phyloP scores from a whole-genome alignment of 2,888 invertebrate species.

The Leucophora obtusa region DNA sequence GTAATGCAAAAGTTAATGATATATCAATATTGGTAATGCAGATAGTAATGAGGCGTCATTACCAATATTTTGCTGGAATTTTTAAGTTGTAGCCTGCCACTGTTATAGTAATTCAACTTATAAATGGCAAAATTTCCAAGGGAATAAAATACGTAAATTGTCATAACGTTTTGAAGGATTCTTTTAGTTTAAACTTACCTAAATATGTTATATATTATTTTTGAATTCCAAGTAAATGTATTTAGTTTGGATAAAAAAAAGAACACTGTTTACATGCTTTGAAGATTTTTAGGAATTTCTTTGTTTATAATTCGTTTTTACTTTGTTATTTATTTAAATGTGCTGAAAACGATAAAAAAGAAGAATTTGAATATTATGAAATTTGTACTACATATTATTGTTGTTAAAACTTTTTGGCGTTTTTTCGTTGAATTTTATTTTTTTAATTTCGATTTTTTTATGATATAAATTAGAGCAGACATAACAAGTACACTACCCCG shows the following conservation, averaged over 20 bases:
- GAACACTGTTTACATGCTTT: background rate
- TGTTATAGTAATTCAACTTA: background rate
- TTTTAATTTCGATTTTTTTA: slow-evolving; percentile 11
- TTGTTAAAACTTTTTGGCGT: background rate
- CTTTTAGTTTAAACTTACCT: background rate
- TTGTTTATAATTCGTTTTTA: slow-evolving; percentile 10
- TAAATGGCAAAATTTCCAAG: background rate
- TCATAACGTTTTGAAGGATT: background rate
- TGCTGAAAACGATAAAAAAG: slow-evolving; percentile 27
- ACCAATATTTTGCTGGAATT: too few relatives aligned
- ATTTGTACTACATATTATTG: slow-evolving; percentile 20
- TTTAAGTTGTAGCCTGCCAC: background rate
- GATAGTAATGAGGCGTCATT: too few relatives aligned
- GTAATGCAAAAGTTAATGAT: too few relatives aligned
- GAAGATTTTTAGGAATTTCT: slow-evolving; percentile 12
- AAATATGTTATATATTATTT: slow-evolving; percentile 1
- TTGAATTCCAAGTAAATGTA: background rate
- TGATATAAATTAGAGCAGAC: slow-evolving; percentile 43
- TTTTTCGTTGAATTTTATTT: background rate
- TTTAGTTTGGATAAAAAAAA: background rate
- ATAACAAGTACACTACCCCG: slow-evolving; percentile 1
- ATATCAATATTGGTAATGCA: too few relatives aligned
- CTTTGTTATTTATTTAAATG: slow-evolving; percentile 4
- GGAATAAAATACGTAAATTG: background rate
- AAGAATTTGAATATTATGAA: slow-evolving; percentile 37